A percentile compares a stretch with the other conserved stretches of the same genome.
phyloP scores from a whole-genome alignment of 2,888 invertebrate species.

The Callyntrura guangdongensis region DNA sequence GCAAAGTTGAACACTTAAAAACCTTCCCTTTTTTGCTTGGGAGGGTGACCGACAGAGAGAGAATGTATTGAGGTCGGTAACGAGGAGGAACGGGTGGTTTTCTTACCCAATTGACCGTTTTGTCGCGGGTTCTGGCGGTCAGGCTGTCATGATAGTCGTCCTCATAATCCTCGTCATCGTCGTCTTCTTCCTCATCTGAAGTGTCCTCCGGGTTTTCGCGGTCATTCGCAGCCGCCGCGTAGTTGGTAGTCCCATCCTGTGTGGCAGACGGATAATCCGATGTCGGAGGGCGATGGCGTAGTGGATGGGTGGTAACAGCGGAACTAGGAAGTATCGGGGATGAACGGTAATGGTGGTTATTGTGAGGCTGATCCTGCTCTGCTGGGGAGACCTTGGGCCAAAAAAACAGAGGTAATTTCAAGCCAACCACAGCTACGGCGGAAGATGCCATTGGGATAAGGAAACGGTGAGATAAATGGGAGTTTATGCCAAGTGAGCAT shows the following conservation, averaged over 20 bases:
- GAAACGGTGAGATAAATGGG: no score
- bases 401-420: not conserved
- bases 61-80: not conserved
- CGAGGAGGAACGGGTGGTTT: not conserved
- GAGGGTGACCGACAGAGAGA: not conserved
- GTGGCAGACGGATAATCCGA: not conserved
- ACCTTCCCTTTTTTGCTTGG: not conserved
- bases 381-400: not conserved
- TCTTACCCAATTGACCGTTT: slow-evolving; percentile 33
- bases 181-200: not conserved
- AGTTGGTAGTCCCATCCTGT: no score
- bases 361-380: not conserved
- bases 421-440: not conserved
- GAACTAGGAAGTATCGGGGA: slow-evolving; percentile 29
- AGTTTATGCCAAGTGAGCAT: not conserved
- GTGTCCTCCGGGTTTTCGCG: not conserved
- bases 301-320: not conserved
- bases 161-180: not conserved
- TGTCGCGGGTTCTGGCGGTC: not conserved
- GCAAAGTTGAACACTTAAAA: no score
- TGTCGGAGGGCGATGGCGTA: not conserved
- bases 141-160: not conserved
- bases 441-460: no score
- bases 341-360: not conserved
- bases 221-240: not conserved